Conservation (phyloP, 2,113 vertebrate species). For the Peromyscus californicus region DNA sequence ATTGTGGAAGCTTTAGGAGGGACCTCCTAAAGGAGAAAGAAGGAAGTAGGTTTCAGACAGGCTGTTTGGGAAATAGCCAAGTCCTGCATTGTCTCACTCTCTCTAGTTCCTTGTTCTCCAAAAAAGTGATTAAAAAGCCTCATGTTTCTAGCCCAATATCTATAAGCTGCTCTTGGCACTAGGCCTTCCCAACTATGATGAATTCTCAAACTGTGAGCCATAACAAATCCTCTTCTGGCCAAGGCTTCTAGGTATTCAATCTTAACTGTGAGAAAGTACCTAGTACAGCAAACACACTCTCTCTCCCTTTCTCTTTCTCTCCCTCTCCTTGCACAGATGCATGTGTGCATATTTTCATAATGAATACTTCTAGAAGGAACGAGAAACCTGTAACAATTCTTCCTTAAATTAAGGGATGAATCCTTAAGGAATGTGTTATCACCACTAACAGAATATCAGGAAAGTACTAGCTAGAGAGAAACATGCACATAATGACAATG, state of each 20-base stretch:
- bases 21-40: not conserved
- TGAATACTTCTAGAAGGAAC: not conserved
- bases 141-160: no score
- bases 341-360: not conserved
- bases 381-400: not conserved
- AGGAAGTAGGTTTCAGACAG: not conserved
- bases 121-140: not conserved
- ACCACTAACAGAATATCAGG: not conserved
- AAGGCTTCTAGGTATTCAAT: no score
- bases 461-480: slow-evolving; percentile 10
- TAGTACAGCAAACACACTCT: not conserved
- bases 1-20: not conserved
- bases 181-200: not conserved
- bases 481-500: not conserved
- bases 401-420: not conserved
- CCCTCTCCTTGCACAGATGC: not conserved
- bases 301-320: no score
- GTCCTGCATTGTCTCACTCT: not conserved
- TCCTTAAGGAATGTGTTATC: not conserved
- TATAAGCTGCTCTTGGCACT: no score
- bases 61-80: no score
- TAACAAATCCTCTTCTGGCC: not conserved
- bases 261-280: no score
- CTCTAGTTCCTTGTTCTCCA: not conserved
- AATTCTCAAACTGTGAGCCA: not conserved